Evolutionary conservation across 2,113 vertebrate genomes (phyloP), one percentile per base, ranked within the genome.

Genomic region (Gopherus flavomarginatus): DNA sequence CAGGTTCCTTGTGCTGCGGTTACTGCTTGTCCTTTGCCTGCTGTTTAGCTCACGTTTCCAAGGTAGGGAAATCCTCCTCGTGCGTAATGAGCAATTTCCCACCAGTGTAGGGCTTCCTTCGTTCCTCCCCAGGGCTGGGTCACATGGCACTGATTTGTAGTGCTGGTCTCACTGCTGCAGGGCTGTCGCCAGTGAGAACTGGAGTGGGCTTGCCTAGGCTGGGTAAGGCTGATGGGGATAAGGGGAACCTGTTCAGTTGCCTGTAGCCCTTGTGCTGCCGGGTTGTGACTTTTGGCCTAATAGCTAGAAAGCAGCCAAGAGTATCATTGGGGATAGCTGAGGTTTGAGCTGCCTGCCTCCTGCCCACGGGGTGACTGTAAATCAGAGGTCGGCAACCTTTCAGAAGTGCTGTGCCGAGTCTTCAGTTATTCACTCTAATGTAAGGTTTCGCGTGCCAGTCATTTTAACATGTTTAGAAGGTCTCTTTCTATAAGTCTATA

Each of bases 211-310:
- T 17, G 31, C 62, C 62, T 35, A 35, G 59, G 31, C 62, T n/a
- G 62, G 62, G 16, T n/a, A n/a, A 62, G 56, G 29, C 59, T 29
- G 59, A 31, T 31, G 56, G 29, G 14, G 59, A 14, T 29, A 16
- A 72, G 19, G 65, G 35, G 19, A 22, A 11, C 16, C 2, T 19
- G 31, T n/a, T 35, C 62, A 2, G 2, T n/a, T 35, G 31, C n/a
- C 65, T 72, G 35, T 2, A 44, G 54, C 92, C 78, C 17, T 35
- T 26, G 11, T 4, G 31, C 0, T n/a, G 1, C 62, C 82, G 79
- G 89, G 88, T 59, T 22, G 52, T 59, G 42, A 65, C 90, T 78
- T 88, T 69, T 56, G 75, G 92, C 86, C 29, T 26, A 10, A 38
- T 26, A 69, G 44, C 35, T n/a, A 19, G 65, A n/a, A 19, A 69